Conservation (phyloP, 2,888 invertebrate species). For the Tachystola acroxantha region DNA sequence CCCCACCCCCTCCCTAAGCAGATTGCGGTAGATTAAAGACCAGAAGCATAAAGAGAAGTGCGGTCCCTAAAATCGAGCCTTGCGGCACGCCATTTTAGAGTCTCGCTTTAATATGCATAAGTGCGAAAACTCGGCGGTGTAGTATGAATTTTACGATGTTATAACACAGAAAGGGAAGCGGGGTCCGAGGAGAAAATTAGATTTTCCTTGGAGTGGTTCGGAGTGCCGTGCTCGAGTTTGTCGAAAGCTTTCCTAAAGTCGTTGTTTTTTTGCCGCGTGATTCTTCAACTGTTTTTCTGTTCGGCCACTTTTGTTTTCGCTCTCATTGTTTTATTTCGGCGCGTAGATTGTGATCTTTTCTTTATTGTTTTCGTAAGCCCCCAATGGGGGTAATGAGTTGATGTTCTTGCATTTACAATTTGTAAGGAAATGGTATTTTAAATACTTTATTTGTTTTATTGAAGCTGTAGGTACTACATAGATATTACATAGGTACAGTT, state of each 20-base stretch:
- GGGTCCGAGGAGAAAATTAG: conserved; percentile 72
- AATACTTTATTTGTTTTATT: not conserved
- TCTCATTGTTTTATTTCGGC: conserved; percentile 58
- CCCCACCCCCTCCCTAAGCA: conserved; percentile 64
- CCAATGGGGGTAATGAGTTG: conserved; percentile 33
- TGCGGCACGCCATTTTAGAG: conserved; percentile 52
- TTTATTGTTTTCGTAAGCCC: conserved; percentile 43
- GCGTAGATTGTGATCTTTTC: conserved; percentile 33
- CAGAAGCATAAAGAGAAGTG: conserved; percentile 65
- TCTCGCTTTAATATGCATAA: conserved; percentile 56
- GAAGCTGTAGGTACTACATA: no score
- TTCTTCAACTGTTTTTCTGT: conserved; percentile 63
- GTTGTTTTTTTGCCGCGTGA: conserved; percentile 50
- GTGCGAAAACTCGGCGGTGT: conserved; percentile 55
- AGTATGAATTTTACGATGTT: conserved; percentile 62
- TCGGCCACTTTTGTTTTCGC: conserved; percentile 57
- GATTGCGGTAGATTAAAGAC: conserved; percentile 78
- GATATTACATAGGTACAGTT: no score
- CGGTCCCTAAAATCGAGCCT: conserved; percentile 38
- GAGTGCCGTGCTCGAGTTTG: conserved; percentile 63
- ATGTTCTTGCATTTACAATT: conserved; percentile 29
- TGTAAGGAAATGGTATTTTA: conserved; percentile 13
- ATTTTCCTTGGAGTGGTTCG: conserved; percentile 63
- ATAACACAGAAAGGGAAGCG: conserved; percentile 44
- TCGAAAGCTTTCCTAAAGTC: conserved; percentile 62